These are phyloP conservation scores for Eumacrocentrus americanus DNA, from an alignment of 2,888 invertebrate genomes.

Conservation along the genomic window DNA sequence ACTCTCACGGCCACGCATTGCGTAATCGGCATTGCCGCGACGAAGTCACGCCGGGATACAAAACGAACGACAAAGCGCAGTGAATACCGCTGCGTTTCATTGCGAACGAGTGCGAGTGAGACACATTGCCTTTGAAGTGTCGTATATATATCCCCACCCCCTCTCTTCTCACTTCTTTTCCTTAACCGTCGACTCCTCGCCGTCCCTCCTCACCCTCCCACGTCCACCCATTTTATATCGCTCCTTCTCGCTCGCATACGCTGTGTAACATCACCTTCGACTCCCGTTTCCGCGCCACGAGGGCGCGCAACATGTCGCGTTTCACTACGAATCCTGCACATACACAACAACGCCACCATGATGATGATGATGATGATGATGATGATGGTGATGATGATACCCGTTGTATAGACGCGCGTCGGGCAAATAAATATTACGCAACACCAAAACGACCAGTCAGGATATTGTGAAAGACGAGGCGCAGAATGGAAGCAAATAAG, in stretches of 20 bases:
- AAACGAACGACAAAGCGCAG: slow-evolving; percentile 51
- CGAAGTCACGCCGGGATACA: slow-evolving; percentile 43
- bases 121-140: not conserved
- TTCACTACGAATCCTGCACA: slow-evolving; percentile 2
- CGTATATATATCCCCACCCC: slow-evolving; percentile 10
- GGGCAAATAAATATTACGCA: slow-evolving; percentile 28
- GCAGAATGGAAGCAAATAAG: too few species aligned
- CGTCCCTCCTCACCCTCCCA: slow-evolving; percentile 16
- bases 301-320: slow-evolving; percentile 8
- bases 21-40: slow-evolving; percentile 54
- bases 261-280: slow-evolving; percentile 26
- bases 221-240: slow-evolving; percentile 3
- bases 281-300: slow-evolving; percentile 28
- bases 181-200: slow-evolving; percentile 3
- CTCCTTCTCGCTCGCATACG: slow-evolving; percentile 5
- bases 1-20: slow-evolving; percentile 60
- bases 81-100: slow-evolving; percentile 42
- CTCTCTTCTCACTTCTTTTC: slow-evolving; percentile 10
- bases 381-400: slow-evolving; percentile 26
- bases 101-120: not conserved
- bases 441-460: slow-evolving; percentile 9
- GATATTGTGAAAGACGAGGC: slow-evolving; percentile 18
- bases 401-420: slow-evolving; percentile 11
- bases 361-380: slow-evolving; percentile 26
- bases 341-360: slow-evolving; percentile 14